Conservation (phyloP, 1,140 invertebrate genomes). For the Heliothis virescens region DNA sequence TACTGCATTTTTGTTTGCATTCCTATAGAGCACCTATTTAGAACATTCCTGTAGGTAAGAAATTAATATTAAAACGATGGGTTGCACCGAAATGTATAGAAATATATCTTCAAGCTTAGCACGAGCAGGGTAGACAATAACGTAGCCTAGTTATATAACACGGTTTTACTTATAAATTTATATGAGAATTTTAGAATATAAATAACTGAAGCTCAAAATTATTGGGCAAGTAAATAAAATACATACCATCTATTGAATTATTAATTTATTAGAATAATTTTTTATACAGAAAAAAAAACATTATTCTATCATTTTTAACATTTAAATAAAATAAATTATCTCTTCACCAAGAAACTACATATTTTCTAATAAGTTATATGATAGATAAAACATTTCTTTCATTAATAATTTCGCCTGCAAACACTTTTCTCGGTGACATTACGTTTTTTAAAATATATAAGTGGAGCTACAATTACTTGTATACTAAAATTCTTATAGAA, state of each 20-base stretch:
- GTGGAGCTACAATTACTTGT: background rate
- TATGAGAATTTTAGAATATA: background rate
- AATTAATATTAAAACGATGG: background rate
- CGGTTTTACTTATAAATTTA: background rate
- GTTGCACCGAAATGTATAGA: constrained; percentile 4
- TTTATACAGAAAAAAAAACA: no score
- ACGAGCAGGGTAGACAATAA: constrained; percentile 24
- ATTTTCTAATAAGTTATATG: background rate
- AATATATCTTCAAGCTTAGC: constrained; percentile 19
- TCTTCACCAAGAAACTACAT: background rate
- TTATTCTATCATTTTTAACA: no score
- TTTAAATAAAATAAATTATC: background rate
- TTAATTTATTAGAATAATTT: no score
- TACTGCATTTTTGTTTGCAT: constrained; percentile 12
- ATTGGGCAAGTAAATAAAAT: background rate
- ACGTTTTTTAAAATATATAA: no score
- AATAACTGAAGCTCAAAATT: background rate
- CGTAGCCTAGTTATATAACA: constrained; percentile 2
- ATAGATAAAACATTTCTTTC: no score
- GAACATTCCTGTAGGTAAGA: constrained; percentile 25
- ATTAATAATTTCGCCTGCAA: no score
- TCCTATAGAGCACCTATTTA: constrained; percentile 27
- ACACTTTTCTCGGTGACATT: no score
- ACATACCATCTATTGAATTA: no score
- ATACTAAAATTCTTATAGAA: background rate